Evolutionary conservation across 92 coral and sea anemone species (phyloP).

Genomic region (Epizoanthus rinbou): DNA sequence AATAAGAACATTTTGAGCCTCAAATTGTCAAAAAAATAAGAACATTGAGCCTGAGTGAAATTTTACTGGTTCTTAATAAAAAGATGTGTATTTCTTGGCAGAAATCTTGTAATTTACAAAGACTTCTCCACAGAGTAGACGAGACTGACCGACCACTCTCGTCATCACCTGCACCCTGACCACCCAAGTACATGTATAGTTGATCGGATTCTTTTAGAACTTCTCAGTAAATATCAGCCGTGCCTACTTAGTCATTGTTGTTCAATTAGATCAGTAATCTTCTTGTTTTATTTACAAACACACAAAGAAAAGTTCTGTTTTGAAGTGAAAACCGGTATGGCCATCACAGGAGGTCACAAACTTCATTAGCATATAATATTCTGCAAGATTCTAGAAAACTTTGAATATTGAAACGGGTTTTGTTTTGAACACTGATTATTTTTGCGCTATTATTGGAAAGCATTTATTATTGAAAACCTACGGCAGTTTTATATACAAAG

Average conservation of each 20-base stretch:
- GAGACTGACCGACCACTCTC: neutral
- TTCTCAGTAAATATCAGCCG: too few species aligned
- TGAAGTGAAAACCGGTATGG: neutral
- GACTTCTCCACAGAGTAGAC: neutral
- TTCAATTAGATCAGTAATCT: neutral
- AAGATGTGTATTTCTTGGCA: neutral
- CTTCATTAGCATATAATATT: neutral
- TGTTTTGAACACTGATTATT: neutral
- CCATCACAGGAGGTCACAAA: slow-evolving; percentile 2
- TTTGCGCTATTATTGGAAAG: neutral
- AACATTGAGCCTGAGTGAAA: too few species aligned
- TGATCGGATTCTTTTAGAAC: neutral
- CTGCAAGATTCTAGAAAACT: too few species aligned
- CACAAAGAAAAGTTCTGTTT: neutral
- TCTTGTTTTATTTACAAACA: neutral
- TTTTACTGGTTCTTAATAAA: too few species aligned
- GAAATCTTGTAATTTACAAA: neutral
- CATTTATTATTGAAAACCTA: neutral
- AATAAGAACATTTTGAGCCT: too few species aligned
- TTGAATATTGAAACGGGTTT: neutral
- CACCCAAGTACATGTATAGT: neutral
- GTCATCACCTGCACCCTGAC: too few species aligned
- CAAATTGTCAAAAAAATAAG: too few species aligned
- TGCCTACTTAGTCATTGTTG: neutral
- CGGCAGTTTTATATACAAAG: neutral